These are phyloP conservation scores for Drosophila trapezifrons DNA, from an alignment of 1,140 invertebrate species.

Conservation along the genomic window DNA sequence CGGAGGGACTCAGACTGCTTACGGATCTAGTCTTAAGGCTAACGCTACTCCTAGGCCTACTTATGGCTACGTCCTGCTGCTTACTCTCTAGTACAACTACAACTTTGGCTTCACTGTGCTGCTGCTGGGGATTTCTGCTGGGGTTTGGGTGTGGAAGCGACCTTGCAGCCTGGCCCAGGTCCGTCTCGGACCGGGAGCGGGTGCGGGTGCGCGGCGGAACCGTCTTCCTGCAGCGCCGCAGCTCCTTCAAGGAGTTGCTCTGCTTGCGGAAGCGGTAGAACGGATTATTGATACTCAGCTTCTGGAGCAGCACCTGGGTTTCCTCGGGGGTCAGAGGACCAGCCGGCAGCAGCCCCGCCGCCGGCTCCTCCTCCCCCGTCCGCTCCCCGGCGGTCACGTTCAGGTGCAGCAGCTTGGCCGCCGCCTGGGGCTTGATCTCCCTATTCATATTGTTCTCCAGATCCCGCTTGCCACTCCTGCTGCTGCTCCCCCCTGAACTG, in stretches of 20 bases:
- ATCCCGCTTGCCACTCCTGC: slow-evolving; percentile 44
- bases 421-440: slow-evolving; percentile 50
- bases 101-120: slow-evolving; percentile 80
- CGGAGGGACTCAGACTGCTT: slow-evolving; percentile 60
- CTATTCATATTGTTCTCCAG: slow-evolving; percentile 73
- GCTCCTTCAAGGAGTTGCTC: slow-evolving; percentile 75
- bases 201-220: slow-evolving; percentile 3
- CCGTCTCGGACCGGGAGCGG: slow-evolving; percentile 65
- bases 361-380: slow-evolving; percentile 2
- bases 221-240: slow-evolving; percentile 34
- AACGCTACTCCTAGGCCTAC: slow-evolving; percentile 53
- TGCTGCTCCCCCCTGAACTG: slow-evolving; percentile 58
- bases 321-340: slow-evolving; percentile 52
- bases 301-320: slow-evolving; percentile 68
- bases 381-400: slow-evolving; percentile 55
- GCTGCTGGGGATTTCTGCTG: slow-evolving; percentile 6
- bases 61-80: slow-evolving; percentile 73
- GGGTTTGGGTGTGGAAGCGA: slow-evolving; percentile 13
- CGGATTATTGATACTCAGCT: slow-evolving; percentile 80
- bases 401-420: slow-evolving; percentile 55
- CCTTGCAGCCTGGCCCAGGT: slow-evolving; percentile 30
- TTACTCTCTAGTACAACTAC: slow-evolving; percentile 84
- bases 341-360: slow-evolving; percentile 3
- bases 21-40: slow-evolving; percentile 75
- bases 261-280: slow-evolving; percentile 83